phyloP scores from a whole-genome alignment of 2,888 invertebrate species.

The Dryocosmus kuriphilus region DNA sequence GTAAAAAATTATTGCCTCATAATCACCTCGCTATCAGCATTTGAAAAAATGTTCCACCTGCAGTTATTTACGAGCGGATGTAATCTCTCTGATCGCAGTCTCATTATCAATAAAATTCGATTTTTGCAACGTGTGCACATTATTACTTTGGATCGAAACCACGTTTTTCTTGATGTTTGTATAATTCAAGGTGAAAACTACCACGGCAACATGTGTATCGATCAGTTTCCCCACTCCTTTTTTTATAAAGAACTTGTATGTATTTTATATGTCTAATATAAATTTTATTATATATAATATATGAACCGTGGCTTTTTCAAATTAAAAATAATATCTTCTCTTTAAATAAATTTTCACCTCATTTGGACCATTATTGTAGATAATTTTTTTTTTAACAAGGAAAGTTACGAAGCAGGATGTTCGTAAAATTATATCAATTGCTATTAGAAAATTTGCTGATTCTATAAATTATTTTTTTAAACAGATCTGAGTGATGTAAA shows the following conservation, averaged over 20 bases:
- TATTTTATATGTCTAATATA: no score
- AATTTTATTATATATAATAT: no score
- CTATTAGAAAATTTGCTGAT: no score
- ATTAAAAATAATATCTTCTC: no score
- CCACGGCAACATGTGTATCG: not conserved
- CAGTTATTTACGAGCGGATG: not conserved
- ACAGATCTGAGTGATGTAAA: conserved; percentile 85
- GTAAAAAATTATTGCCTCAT: not conserved
- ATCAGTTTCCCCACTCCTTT: not conserved
- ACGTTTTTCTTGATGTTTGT: not conserved
- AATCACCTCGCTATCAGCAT: not conserved
- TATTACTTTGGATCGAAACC: not conserved
- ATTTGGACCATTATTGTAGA: no score
- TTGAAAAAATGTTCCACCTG: not conserved
- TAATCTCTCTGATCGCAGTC: not conserved
- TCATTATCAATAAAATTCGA: not conserved
- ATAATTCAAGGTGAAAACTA: conserved; percentile 26
- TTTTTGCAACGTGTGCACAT: not conserved
- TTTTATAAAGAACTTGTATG: no score
- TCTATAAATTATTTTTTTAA: not conserved
- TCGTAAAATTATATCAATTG: no score
- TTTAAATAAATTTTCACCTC: no score
- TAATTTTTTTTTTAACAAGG: no score
- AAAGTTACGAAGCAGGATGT: no score
- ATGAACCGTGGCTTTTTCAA: no score